phyloP scores from a whole-genome alignment of 2,113 vertebrate species.

The Oreochromis spilurus region DNA sequence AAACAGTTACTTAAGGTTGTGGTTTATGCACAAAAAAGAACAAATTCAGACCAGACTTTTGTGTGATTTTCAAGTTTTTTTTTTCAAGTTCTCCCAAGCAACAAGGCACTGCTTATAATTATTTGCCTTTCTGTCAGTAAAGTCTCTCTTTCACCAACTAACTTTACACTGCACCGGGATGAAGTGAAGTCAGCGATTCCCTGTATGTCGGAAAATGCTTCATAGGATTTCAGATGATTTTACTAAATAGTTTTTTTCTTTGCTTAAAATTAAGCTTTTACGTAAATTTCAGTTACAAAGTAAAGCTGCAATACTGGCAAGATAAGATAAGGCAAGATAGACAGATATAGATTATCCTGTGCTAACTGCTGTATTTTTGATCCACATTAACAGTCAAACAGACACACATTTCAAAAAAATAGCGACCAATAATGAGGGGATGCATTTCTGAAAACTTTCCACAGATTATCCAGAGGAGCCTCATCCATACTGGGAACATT shows the following conservation, averaged over 20 bases:
- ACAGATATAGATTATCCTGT: background rate
- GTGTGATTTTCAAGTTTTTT: background rate
- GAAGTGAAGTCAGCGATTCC: background rate
- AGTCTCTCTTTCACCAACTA: background rate
- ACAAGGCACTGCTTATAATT: background rate
- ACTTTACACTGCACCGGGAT: background rate
- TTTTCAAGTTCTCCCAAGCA: background rate
- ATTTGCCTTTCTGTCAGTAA: background rate
- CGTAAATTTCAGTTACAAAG: background rate
- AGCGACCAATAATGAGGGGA: background rate
- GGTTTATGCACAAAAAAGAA: background rate
- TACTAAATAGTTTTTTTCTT: background rate
- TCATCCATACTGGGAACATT: constrained; percentile 72
- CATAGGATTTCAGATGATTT: background rate
- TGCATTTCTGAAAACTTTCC: background rate
- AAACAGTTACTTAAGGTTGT: background rate
- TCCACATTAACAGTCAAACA: background rate
- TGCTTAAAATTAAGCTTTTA: background rate
- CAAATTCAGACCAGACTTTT: background rate
- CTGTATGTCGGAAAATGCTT: background rate
- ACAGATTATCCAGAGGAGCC: constrained; percentile 83
- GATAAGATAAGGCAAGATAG: background rate
- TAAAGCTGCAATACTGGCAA: background rate
- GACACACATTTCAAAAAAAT: background rate
- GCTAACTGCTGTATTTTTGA: background rate